phyloP scores from a whole-genome alignment of 2,113 vertebrate species.

The Chionomys nivalis region DNA sequence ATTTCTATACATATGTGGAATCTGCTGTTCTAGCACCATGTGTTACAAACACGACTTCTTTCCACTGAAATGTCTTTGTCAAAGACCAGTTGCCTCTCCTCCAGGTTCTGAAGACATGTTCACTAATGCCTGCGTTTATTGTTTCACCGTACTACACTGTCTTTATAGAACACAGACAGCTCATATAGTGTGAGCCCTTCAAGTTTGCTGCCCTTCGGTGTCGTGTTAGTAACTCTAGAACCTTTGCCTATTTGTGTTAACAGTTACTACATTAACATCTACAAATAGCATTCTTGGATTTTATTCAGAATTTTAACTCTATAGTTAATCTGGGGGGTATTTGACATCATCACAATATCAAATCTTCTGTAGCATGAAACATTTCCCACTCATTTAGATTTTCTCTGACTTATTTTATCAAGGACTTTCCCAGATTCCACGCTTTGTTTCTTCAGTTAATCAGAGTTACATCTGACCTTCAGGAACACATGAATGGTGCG shows the following conservation, averaged over 20 bases:
- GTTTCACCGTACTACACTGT: neutral
- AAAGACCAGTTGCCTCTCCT: conserved; percentile 7
- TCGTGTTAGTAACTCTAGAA: neutral
- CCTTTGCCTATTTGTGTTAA: conserved; percentile 9
- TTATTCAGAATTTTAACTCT: neutral
- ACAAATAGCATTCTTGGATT: neutral
- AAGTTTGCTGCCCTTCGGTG: neutral
- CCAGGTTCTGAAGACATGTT: neutral
- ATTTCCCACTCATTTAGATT: neutral
- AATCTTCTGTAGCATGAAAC: neutral
- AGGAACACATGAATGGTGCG: neutral
- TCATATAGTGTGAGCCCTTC: neutral
- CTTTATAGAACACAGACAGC: neutral
- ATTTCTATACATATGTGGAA: too few relatives aligned
- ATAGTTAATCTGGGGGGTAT: neutral
- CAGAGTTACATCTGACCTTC: neutral
- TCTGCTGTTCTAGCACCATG: neutral
- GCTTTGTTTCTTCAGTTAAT: neutral
- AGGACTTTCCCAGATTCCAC: neutral
- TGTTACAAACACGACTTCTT: conserved; percentile 1
- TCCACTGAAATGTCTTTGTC: neutral
- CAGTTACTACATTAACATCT: neutral
- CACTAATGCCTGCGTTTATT: neutral
- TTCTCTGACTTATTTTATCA: conserved; percentile 5
- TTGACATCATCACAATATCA: neutral